These are phyloP conservation scores for Gallinago media DNA, from an alignment of 2,113 vertebrate species.

Conservation along the genomic window DNA sequence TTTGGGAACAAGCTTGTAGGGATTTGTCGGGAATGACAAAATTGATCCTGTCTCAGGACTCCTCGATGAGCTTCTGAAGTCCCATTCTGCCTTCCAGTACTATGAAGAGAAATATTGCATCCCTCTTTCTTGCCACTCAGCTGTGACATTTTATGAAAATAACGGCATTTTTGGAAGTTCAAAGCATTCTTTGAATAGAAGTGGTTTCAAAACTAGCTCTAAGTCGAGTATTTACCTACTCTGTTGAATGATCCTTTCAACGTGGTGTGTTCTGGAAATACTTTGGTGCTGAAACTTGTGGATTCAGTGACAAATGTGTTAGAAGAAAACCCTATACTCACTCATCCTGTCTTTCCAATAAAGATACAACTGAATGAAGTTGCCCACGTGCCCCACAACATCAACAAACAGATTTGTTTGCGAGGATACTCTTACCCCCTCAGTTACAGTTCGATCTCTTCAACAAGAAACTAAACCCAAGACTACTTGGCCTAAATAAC, in stretches of 20 bases:
- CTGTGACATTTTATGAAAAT: neutral
- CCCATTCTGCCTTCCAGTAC: neutral
- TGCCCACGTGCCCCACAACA: neutral
- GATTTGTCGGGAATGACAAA: neutral
- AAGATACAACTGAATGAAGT: neutral
- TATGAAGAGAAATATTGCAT: neutral
- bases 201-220: constrained; percentile 8
- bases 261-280: neutral
- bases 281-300: neutral
- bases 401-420: neutral
- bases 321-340: neutral
- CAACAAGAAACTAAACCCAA: neutral
- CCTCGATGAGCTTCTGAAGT: neutral
- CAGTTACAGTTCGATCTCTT: neutral
- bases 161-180: neutral
- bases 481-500: neutral
- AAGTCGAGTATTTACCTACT: neutral
- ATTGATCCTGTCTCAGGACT: neutral
- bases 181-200: constrained; percentile 31
- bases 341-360: neutral
- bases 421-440: neutral
- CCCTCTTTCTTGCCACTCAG: neutral
- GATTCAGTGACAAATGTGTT: neutral
- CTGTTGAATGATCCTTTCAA: neutral
- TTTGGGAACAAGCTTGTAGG: neutral